These are phyloP conservation scores for Cotesia chilonis DNA, from an alignment of 1,140 invertebrate species.

Conservation along the genomic window DNA sequence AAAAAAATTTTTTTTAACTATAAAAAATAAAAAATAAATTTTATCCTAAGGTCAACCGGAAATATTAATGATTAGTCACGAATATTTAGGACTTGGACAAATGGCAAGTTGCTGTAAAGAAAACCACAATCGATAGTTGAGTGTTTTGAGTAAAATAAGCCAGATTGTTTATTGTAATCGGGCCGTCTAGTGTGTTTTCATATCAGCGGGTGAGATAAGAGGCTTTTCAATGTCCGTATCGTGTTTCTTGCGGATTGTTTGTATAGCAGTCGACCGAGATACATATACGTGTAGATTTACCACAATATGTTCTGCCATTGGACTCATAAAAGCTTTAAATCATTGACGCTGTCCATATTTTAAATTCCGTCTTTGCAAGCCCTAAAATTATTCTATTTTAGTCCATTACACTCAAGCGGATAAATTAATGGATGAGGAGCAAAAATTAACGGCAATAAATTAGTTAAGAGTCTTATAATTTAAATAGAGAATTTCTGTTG, in stretches of 20 bases:
- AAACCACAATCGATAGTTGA: slow-evolving; percentile 13
- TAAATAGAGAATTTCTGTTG: neutral
- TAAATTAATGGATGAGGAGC: neutral
- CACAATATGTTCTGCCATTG: neutral
- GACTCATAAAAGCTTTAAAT: neutral
- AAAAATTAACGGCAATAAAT: neutral
- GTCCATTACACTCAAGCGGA: no score
- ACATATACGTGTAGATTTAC: neutral
- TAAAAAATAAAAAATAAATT: no score
- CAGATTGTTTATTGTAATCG: slow-evolving; percentile 51
- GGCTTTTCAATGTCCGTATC: slow-evolving; percentile 50
- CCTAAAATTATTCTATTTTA: no score
- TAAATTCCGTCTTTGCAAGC: no score
- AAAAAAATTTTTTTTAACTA: no score
- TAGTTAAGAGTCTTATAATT: neutral
- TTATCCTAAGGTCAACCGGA: no score
- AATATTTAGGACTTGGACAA: neutral
- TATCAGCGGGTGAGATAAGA: slow-evolving; percentile 49
- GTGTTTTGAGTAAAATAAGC: slow-evolving; percentile 31
- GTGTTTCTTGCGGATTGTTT: slow-evolving; percentile 37
- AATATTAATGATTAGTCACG: no score
- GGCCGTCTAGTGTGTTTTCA: slow-evolving; percentile 46
- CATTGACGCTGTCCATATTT: neutral
- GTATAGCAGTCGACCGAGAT: slow-evolving; percentile 21
- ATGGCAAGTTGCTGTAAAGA: neutral